Evolutionary conservation across 2,113 vertebrate species (phyloP).

Genomic region (Silurus meridionalis): DNA sequence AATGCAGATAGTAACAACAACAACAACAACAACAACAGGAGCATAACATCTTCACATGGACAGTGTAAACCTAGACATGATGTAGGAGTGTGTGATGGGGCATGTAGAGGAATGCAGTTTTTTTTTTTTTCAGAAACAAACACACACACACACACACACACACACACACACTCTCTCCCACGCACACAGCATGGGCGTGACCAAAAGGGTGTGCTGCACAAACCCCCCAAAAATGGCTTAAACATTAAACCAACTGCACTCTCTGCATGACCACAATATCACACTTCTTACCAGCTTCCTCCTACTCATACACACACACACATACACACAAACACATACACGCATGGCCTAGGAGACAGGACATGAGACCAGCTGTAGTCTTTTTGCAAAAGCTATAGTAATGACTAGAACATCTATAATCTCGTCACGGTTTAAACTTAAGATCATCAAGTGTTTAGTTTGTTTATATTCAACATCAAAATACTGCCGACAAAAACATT

Average conservation of each 20-base stretch:
- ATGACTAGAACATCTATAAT: neutral
- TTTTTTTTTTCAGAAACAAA: neutral
- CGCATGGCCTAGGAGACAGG: neutral
- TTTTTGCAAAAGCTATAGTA: neutral
- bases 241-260: too few species aligned
- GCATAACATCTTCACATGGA: neutral
- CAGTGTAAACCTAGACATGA: neutral
- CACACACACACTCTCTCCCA: too few species aligned
- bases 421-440: neutral
- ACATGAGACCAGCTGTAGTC: neutral
- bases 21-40: neutral
- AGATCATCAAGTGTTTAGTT: neutral
- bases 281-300: neutral
- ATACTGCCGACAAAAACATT: too few species aligned
- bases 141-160: neutral
- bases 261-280: too few species aligned
- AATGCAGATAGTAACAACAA: neutral
- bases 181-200: too few species aligned
- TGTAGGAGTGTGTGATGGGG: neutral
- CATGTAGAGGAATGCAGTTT: neutral
- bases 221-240: too few species aligned
- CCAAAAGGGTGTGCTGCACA: too few species aligned
- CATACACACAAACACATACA: neutral
- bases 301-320: neutral
- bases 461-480: neutral